These are phyloP conservation scores for Drepana falcataria DNA, from an alignment of 2,888 invertebrate genomes.

Conservation along the genomic window DNA sequence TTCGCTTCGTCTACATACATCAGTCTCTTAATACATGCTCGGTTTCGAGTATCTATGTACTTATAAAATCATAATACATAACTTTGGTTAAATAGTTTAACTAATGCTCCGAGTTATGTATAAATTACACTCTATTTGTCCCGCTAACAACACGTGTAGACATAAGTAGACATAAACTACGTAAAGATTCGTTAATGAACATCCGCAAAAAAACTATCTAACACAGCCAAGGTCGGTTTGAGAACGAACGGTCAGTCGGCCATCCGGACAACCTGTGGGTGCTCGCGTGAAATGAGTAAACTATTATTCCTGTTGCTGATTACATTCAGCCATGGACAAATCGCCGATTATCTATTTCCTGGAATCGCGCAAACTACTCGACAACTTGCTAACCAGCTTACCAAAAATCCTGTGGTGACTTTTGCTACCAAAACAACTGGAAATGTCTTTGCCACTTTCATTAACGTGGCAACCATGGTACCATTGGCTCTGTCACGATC, in stretches of 20 bases:
- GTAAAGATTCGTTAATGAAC: neutral
- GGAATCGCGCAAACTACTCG: slow-evolving; percentile 13
- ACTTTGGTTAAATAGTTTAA: too few relatives aligned
- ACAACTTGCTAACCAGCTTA: slow-evolving; percentile 14
- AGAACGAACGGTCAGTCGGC: slow-evolving; percentile 22
- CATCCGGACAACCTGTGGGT: slow-evolving; percentile 14
- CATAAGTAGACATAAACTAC: neutral
- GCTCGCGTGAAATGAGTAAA: slow-evolving; percentile 26
- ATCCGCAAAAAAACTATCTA: slow-evolving; percentile 18
- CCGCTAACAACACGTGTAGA: neutral
- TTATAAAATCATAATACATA: too few relatives aligned
- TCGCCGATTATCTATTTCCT: slow-evolving; percentile 22
- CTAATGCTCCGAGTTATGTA: neutral
- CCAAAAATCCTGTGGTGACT: slow-evolving; percentile 21
- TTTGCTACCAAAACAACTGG: slow-evolving; percentile 19
- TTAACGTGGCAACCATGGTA: slow-evolving; percentile 19
- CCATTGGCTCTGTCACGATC: slow-evolving; percentile 28
- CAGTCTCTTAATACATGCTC: too few relatives aligned
- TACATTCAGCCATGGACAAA: slow-evolving; percentile 18
- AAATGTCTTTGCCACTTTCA: slow-evolving; percentile 23
- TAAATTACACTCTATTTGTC: neutral
- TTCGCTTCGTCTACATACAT: too few relatives aligned
- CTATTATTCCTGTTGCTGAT: slow-evolving; percentile 12
- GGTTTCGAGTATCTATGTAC: too few relatives aligned
- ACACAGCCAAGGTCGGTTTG: slow-evolving; percentile 23